Conservation (phyloP, 2,888 invertebrate genomes). For the Pyrochroa serraticornis region DNA sequence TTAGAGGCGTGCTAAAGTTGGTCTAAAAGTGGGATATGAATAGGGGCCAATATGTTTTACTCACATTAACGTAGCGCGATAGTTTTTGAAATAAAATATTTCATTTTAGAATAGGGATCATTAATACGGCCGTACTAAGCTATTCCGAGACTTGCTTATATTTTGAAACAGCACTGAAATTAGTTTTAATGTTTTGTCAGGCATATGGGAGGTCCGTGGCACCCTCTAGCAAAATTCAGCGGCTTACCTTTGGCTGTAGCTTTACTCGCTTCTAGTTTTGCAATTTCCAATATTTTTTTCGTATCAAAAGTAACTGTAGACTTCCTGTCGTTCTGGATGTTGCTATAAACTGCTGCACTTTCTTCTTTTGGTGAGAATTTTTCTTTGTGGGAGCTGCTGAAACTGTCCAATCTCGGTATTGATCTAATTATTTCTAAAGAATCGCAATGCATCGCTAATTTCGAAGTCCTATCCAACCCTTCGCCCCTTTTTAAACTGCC, state of each 20-base stretch:
- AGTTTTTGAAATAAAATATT: no score
- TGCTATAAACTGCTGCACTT: no score
- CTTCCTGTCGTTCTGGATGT: no score
- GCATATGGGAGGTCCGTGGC: neutral
- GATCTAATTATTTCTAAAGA: constrained; percentile 35
- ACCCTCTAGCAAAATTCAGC: neutral
- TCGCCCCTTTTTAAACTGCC: no score
- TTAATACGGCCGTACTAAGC: neutral
- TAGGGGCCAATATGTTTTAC: no score
- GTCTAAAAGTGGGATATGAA: no score
- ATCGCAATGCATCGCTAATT: constrained; percentile 23
- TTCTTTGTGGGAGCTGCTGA: neutral
- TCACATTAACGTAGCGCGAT: no score
- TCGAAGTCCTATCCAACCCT: neutral
- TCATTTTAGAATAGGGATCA: neutral
- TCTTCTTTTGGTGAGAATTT: neutral
- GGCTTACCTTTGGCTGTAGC: neutral
- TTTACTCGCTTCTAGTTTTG: neutral
- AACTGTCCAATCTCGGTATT: neutral
- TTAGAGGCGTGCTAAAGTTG: no score
- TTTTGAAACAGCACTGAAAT: no score
- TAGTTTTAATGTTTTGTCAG: no score
- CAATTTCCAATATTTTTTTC: neutral
- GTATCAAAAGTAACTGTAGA: neutral
- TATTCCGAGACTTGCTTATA: no score